These are phyloP conservation scores for Semotilus atromaculatus DNA, from an alignment of 2,797 vertebrate genomes.

Conservation along the genomic window DNA sequence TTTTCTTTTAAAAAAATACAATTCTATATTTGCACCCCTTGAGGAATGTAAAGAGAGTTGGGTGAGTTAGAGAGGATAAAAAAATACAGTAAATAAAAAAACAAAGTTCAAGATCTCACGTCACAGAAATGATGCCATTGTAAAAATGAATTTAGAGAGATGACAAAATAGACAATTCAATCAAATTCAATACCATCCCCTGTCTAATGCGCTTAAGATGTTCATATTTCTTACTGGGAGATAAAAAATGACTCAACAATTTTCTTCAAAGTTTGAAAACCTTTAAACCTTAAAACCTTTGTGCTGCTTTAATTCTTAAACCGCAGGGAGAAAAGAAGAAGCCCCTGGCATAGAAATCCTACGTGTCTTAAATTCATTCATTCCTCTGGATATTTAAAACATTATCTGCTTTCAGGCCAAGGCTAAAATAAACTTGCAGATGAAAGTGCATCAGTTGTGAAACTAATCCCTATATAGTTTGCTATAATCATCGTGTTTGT, in stretches of 20 bases:
- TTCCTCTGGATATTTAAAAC: background rate
- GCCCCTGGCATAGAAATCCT: constrained; percentile 2
- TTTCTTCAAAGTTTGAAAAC: constrained; percentile 16
- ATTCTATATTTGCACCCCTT: background rate
- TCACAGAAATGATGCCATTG: background rate
- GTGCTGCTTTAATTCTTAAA: constrained; percentile 28
- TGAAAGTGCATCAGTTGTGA: background rate
- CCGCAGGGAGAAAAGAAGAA: background rate
- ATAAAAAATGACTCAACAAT: constrained; percentile 18
- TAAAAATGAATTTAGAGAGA: constrained; percentile 4
- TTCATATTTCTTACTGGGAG: constrained; percentile 9
- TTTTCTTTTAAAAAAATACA: background rate
- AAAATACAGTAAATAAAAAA: background rate
- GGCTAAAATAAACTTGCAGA: constrained; percentile 23
- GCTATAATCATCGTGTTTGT: constrained; percentile 8
- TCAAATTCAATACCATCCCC: background rate
- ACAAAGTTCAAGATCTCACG: background rate
- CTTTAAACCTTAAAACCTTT: constrained; percentile 22
- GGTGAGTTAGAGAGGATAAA: background rate
- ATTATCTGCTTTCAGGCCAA: constrained; percentile 19
- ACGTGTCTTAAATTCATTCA: constrained; percentile 8
- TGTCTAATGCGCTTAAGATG: constrained; percentile 7
- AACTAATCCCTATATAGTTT: background rate
- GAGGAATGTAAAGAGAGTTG: background rate
- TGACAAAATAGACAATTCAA: background rate